A percentile compares a stretch with the other conserved stretches of the same genome.
These are phyloP conservation scores for Noctuana brunneofusca DNA, from an alignment of 2,888 invertebrate species.

Conservation along the genomic window DNA sequence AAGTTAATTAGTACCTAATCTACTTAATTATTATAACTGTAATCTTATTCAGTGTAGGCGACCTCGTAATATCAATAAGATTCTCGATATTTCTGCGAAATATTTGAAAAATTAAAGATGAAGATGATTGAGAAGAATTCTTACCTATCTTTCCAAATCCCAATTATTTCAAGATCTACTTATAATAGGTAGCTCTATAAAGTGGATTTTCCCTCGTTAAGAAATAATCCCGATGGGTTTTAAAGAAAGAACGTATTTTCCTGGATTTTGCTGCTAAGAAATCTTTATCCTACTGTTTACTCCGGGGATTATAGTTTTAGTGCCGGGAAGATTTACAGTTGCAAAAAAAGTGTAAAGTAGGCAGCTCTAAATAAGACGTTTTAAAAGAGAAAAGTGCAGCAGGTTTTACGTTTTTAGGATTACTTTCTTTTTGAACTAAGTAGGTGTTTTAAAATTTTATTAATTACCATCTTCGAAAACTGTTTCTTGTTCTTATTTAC, in stretches of 20 bases:
- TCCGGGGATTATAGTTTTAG: slow-evolving; percentile 33
- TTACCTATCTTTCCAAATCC: slow-evolving; percentile 2
- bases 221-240: slow-evolving; percentile 31
- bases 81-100: neutral
- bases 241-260: slow-evolving; percentile 31
- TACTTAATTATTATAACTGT: too few relatives aligned
- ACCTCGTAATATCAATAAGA: neutral
- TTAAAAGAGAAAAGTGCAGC: slow-evolving; percentile 6
- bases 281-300: slow-evolving; percentile 32
- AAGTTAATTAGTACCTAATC: too few relatives aligned
- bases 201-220: slow-evolving; percentile 23
- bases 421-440: neutral
- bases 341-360: slow-evolving; percentile 22
- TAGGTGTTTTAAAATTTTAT: neutral
- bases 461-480: neutral
- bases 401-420: slow-evolving; percentile 1
- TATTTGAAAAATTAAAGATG: neutral
- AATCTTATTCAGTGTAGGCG: neutral
- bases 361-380: slow-evolving; percentile 25
- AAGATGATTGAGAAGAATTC: slow-evolving; percentile 13
- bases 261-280: slow-evolving; percentile 29
- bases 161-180: slow-evolving; percentile 25
- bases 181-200: slow-evolving; percentile 27
- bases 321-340: slow-evolving; percentile 22
- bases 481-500: neutral